Conservation (phyloP, 2,797 vertebrate species). For the Rhabdophis nuchalis region DNA sequence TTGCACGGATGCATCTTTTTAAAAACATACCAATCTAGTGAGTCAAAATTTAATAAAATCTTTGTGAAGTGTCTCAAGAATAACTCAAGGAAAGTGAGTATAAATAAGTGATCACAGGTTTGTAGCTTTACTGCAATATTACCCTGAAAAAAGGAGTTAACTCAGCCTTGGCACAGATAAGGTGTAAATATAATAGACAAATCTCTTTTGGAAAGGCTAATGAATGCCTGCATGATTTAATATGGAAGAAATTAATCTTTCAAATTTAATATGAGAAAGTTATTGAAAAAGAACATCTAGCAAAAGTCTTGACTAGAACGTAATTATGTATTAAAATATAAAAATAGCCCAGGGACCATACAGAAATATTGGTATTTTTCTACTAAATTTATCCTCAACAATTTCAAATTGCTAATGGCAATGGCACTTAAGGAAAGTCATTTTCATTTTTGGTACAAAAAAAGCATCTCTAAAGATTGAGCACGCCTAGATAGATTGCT, state of each 20-base stretch:
- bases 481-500: constrained; percentile 40
- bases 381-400: constrained; percentile 25
- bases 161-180: background rate
- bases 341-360: background rate
- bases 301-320: background rate
- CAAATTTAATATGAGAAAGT: constrained; percentile 7
- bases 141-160: background rate
- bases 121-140: background rate
- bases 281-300: constrained; percentile 12
- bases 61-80: background rate
- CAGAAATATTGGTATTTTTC: constrained; percentile 29
- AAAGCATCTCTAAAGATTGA: constrained; percentile 27
- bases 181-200: background rate
- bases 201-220: constrained; percentile 1
- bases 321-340: constrained; percentile 24
- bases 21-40: background rate
- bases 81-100: background rate
- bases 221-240: background rate
- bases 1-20: background rate
- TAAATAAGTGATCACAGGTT: background rate
- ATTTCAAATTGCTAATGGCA: constrained; percentile 29
- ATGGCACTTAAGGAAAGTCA: background rate
- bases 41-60: background rate
- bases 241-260: background rate
- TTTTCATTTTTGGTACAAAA: constrained; percentile 40